Percentiles rank a stretch among this genome's conserved stretches.
phyloP scores from a whole-genome alignment of 2,888 invertebrate species.

The Alviniconcha strummeri region DNA sequence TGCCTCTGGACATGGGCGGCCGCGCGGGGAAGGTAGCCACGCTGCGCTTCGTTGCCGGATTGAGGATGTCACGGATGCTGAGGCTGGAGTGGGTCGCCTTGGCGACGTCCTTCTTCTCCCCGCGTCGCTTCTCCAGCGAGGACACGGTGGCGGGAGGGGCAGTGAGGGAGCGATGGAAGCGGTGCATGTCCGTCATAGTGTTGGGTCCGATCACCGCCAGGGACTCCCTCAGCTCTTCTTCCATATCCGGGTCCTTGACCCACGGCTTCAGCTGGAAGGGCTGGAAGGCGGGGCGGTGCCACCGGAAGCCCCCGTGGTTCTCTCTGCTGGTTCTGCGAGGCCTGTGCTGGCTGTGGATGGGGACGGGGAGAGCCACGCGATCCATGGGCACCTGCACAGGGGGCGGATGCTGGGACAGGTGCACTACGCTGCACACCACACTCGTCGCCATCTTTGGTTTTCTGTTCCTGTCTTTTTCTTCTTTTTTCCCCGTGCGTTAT shows the following conservation, averaged over 20 bases:
- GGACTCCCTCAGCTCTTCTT: slow-evolving; percentile 25
- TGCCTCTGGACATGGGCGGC: slow-evolving; percentile 37
- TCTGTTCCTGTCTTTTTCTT: too few relatives aligned
- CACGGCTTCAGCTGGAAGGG: slow-evolving; percentile 35
- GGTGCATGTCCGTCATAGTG: slow-evolving; percentile 8
- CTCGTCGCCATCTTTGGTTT: background rate
- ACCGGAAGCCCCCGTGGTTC: slow-evolving; percentile 28
- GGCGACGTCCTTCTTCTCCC: slow-evolving; percentile 2
- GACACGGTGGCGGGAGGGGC: slow-evolving; percentile 25
- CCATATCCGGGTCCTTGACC: slow-evolving; percentile 29
- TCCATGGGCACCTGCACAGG: slow-evolving; percentile 2
- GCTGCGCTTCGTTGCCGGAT: slow-evolving; percentile 31
- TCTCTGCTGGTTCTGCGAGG: slow-evolving; percentile 23
- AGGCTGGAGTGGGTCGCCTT: slow-evolving; percentile 27
- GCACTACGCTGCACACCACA: slow-evolving; percentile 20
- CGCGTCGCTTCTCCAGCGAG: background rate
- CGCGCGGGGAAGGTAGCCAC: slow-evolving; percentile 38
- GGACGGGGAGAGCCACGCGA: slow-evolving; percentile 11
- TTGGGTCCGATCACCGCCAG: slow-evolving; percentile 32
- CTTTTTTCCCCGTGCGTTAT: too few relatives aligned
- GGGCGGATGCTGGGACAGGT: slow-evolving; percentile 10
- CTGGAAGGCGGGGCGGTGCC: slow-evolving; percentile 37
- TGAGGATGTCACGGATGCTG: slow-evolving; percentile 29
- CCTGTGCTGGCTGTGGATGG: slow-evolving; percentile 22
- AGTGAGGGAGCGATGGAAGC: slow-evolving; percentile 27